Base-by-base conservation (phyloP, 2,113 vertebrate genomes). In the Pterocles orientalis region DNA sequence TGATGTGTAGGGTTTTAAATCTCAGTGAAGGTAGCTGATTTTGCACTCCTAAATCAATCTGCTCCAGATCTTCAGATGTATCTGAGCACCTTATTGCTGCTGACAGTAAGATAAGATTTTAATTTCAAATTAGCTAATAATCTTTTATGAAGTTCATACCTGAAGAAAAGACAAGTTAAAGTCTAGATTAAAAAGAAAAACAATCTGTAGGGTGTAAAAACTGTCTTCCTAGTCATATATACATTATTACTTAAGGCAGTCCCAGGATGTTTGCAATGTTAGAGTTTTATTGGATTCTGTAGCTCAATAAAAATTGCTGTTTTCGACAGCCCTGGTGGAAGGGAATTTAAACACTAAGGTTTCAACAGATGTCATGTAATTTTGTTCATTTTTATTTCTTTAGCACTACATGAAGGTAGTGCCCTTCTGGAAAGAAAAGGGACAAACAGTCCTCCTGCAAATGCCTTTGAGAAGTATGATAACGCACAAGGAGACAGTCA, bases 231-330 rank as follows among this genome's bases (percentile, higher is more conserved):
- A 41, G 93, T 94, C 66, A 57, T 90, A 61, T 77, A 79, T 94
- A n/a, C 34, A 6, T 88, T 94, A 93, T 21, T 56, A 93, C 88
- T 94, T 76, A 58, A 84, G 95, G 91, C 95, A 92, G 82, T 85
- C 79, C n/a, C 94, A 81, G 86, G 96, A 91, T 48, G 77, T 95
- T 96, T 92, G 75, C 94, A 93, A 54, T 72, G 88, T 94, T 94
- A 47, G 69, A 93, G 68, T 96, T 97, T 97, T 97, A 96, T 95
- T 97, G 94, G 94, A 96, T 97, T 96, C 86, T 14, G 77, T 82
- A 96, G 94, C 95, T 97, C 97, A 97, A 94, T 95, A 97, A 97
- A 97, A 97, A 96, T 88, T 76, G 72, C 80, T 94, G 94, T 90
- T 88, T 94, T 73, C 6, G 31, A 86, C 86, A 96, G 47, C 70